Base-by-base conservation (phyloP, 2,888 invertebrate species). In the Cantharis rufa region DNA sequence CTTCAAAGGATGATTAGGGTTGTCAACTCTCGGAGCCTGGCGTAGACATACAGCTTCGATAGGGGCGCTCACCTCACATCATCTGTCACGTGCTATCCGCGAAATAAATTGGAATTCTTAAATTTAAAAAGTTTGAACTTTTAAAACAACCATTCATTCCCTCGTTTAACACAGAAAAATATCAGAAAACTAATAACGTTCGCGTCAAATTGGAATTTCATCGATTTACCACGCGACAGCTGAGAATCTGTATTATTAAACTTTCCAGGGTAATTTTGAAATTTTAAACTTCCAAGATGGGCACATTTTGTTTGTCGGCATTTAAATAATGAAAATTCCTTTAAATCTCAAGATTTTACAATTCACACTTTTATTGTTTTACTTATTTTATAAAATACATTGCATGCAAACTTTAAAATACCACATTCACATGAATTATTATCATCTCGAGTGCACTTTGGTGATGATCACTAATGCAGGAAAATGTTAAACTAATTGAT, bases 171-270 rank as follows among this genome's bases (percentile, higher is more conserved):
- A 81, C 81, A 79, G 79, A 81, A 81, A 80, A 80, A 81, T 81
- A 80, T 79, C 76, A 76, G 79, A 78, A 78, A 80, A 78, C 78
- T 84, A 84, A 84, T 84, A 84, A 84, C 84, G 83, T 82, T 80
- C 82, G 83, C 82, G 83, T 83, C 83, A 84, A 84, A 85, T 85
- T 85, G 83, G 85, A 84, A 85, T 85, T 85, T 84, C 85, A 85
- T 85, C 83, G 84, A 84, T 85, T 84, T 80, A 79, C 80, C 82
- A 81, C 81, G 82, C 82, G 83, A 81, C 83, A 81, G 81, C 74
- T 80, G 81, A 81, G 82, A 83, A 82, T 83, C 81, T 81, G 81
- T 81, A 82, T 84, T 84, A 84, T 84, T 82, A 83, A 83, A 83
- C 72, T 79, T 80, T 79, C 73, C 77, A 61, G 77, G 77, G 76